Conservation (phyloP, 2,113 vertebrate species). For the Psilopogon haemacephalus region DNA sequence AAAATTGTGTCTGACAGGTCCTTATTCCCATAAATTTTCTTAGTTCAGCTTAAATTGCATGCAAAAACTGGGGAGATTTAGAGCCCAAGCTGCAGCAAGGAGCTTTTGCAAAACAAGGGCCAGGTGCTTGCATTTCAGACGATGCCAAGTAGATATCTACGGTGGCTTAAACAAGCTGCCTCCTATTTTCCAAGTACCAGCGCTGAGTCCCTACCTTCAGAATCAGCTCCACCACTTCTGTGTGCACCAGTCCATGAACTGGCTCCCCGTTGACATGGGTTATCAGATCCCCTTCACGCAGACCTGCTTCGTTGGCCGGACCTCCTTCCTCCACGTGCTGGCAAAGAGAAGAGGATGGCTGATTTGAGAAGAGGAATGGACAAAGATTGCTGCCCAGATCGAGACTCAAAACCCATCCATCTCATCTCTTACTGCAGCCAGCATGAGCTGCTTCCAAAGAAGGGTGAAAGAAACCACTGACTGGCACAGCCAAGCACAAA, state of each 20-base stretch:
- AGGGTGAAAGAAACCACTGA: not conserved
- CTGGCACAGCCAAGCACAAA: not conserved
- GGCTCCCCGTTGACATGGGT: slow-evolving; percentile 97
- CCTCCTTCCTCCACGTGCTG: slow-evolving; percentile 93
- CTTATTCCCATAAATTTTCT: not conserved
- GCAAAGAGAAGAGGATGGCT: slow-evolving; percentile 5
- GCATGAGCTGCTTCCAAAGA: not conserved
- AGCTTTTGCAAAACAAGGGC: not conserved
- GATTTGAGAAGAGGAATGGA: not conserved
- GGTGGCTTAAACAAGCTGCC: not conserved
- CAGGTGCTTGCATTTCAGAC: not conserved
- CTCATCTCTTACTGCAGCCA: not conserved
- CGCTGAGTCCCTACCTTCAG: slow-evolving; percentile 82
- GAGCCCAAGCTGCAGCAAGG: not conserved
- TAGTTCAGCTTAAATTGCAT: not conserved
- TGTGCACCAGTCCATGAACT: slow-evolving; percentile 94
- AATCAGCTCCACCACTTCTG: slow-evolving; percentile 95
- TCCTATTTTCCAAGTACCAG: not conserved
- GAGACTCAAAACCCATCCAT: not conserved
- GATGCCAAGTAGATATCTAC: not conserved
- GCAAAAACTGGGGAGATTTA: not conserved
- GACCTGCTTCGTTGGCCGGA: slow-evolving; percentile 89
- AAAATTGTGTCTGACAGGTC: not conserved
- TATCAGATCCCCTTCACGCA: slow-evolving; percentile 94
- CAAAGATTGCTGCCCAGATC: not conserved